Evolutionary conservation across 2,888 invertebrate genomes (phyloP), one percentile per base, ranked within the genome.

Genomic region (Drosophila merina): DNA sequence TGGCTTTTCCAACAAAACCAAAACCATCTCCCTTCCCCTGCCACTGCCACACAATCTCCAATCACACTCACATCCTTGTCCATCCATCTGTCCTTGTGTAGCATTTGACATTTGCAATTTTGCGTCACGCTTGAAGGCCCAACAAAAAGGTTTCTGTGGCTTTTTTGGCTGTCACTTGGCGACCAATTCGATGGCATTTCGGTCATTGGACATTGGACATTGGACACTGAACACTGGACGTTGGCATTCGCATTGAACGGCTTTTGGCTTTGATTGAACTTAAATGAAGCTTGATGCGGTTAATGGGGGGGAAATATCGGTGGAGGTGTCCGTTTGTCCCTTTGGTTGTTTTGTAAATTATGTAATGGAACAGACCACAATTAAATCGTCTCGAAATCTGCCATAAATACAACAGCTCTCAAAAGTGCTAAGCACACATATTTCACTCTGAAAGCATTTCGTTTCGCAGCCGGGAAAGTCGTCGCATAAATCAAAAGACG

Each of bases 401-500:
- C 7, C 9, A 62, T 64, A 62, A 64, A 64, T 63, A 45, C 38
- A 47, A 26, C 31, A 52, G 30, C 51, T 20, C 38, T 30, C n/a
- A 25, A 5, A 26, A 5, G 12, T 28, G 30, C 28, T 33, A 33
- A 9, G 33, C 33, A 33, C 20, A 20, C 20, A 20, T 2, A 20
- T 20, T 28, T 28, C 31, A 5, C 31, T 44, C 25, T 30, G 45
- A n/a, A 36, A 36, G 42, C 56, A 56, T 20, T 42, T 30, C 49
- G 50, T 60, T 38, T 26, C 26, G 20, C 44, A 42, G 69, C 51
- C 26, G 7, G 26, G 45, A 50, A 42, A 54, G 51, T 57, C 44
- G 31, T 49, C 38, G 49, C 66, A 85, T 82, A 82, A 84, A 85
- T 81, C 71, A 85, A 67, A 78, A 54, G 74, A 67, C 78, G 69